Evolutionary conservation across 1,140 invertebrate genomes (phyloP), one percentile per base, ranked within the genome.

Genomic region (Pseudomyrmex concolor): DNA sequence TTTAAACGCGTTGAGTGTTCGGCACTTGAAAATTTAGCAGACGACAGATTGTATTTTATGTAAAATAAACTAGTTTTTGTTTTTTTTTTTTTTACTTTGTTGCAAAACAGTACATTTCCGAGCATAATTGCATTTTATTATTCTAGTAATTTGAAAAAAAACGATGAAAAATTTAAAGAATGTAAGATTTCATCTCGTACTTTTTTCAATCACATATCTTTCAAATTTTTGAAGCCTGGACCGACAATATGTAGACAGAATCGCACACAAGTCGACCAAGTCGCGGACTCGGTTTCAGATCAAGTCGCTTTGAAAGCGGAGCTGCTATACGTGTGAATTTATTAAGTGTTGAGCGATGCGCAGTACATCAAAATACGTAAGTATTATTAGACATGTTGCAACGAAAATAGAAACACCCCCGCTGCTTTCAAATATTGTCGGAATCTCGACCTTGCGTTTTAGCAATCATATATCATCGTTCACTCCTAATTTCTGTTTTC

Each of bases 331-430:
- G 85, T 60, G 87, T 82, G 90, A 83, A 91, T 90, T 91, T 90
- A 91, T 92, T 88, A 89, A 92, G 90, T 80, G 90, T 76, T 90
- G 91, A 91, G 92, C 84, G 90, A 89, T 83, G 84, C 78, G 76
- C 63, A 71, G 63, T 85, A 91, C 88, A 91, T 93, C 91, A 93
- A 93, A 93, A 92, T 72, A 25, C 25, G 2, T 25, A 64, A 86
- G 73, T 93, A 93, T 93, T 93, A 93, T 93, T 93, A 93, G 90
- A 83, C 85, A 91, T 70, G 64, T 77, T 59, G 51, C 64, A 54
- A 76, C 89, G 50, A 81, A 89, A 91, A 91, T 92, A 90, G 88
- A 78, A 59, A 89, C 89, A 91, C 91, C 91, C 91, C 84, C 91
- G 90, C 91, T 51, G 54, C 77, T 84, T 86, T 77, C 67, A 48